Conservation (phyloP, 1,140 invertebrate genomes). For the Pseudomyrmex sp. region DNA sequence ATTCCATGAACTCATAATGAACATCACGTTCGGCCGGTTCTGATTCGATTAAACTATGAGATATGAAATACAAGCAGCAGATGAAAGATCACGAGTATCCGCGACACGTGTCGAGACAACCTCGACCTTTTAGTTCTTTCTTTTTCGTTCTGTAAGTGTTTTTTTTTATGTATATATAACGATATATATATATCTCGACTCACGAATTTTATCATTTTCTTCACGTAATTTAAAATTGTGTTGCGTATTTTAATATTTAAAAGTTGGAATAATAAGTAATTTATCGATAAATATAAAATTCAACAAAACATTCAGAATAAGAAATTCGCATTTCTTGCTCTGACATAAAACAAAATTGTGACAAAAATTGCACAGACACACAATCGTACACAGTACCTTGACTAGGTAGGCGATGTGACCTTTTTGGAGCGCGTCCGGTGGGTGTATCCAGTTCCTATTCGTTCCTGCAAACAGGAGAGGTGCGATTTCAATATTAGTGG, state of each 20-base stretch:
- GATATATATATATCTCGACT: no score
- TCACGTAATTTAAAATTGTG: no score
- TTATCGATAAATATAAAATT: no score
- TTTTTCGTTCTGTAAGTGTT: background rate
- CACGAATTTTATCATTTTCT: no score
- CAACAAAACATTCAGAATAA: no score
- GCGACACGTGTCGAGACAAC: conserved; percentile 6
- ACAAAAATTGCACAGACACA: background rate
- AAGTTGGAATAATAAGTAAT: no score
- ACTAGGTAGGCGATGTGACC: conserved; percentile 98
- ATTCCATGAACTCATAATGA: conserved; percentile 40
- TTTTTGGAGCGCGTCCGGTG: conserved; percentile 95
- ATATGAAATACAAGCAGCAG: conserved; percentile 17
- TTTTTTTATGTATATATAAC: no score
- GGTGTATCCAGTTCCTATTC: conserved; percentile 95
- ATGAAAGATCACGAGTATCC: background rate
- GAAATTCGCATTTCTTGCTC: background rate
- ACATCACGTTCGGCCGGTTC: background rate
- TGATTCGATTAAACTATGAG: background rate
- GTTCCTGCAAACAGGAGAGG: conserved; percentile 79
- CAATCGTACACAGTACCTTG: conserved; percentile 88
- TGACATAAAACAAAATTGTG: background rate
- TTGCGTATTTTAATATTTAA: no score
- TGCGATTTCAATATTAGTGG: conserved; percentile 26
- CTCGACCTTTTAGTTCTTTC: conserved; percentile 30